These are phyloP conservation scores for Taenaris catops DNA, from an alignment of 2,888 invertebrate genomes.

Conservation along the genomic window DNA sequence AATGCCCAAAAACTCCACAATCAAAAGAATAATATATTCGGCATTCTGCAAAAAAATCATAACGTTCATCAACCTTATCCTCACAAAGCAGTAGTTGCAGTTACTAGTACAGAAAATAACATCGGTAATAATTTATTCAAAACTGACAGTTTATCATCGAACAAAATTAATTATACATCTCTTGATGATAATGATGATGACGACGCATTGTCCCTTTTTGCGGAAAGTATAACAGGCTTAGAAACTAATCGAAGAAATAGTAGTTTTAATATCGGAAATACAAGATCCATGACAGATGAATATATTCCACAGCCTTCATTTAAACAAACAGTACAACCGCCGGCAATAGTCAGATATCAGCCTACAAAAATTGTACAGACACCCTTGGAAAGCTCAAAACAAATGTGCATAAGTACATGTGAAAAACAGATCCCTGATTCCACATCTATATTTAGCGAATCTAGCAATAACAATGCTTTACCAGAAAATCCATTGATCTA, in stretches of 20 bases:
- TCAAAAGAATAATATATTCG: too few species aligned
- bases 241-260: constrained; percentile 38
- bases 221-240: constrained; percentile 58
- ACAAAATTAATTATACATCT: not conserved
- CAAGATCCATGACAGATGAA: constrained; percentile 31
- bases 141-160: too few species aligned
- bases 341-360: constrained; percentile 31
- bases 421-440: constrained; percentile 57
- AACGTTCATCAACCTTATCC: too few species aligned
- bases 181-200: constrained; percentile 45
- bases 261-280: constrained; percentile 17
- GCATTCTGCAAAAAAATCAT: too few species aligned
- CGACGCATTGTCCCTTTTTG: constrained; percentile 57
- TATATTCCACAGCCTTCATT: constrained; percentile 39
- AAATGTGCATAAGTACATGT: constrained; percentile 30
- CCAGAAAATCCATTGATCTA: constrained; percentile 7
- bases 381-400: constrained; percentile 8
- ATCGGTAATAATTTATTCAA: too few species aligned
- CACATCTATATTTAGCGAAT: constrained; percentile 40
- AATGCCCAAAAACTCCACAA: too few species aligned
- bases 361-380: constrained; percentile 36
- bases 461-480: constrained; percentile 7
- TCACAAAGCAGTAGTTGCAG: too few species aligned
- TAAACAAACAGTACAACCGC: constrained; percentile 11
- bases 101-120: too few species aligned